These are phyloP conservation scores for Pygathrix nemaeus DNA, from an alignment of 2,113 vertebrate genomes.

Conservation along the genomic window DNA sequence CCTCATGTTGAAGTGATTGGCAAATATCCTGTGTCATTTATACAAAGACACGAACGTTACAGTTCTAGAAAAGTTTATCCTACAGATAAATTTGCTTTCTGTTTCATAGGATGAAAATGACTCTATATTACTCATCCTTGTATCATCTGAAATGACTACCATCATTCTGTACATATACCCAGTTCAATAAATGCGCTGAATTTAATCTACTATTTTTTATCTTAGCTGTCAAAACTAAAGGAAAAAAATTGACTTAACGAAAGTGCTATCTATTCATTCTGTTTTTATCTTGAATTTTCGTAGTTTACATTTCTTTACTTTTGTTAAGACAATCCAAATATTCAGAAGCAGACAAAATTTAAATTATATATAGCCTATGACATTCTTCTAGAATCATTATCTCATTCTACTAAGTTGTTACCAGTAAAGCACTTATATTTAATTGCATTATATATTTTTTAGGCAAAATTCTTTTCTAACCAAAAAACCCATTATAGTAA, in stretches of 20 bases:
- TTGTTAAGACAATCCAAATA: background rate
- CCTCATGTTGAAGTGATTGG: background rate
- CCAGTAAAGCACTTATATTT: background rate
- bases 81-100: background rate
- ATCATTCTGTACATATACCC: background rate
- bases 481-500: background rate
- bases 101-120: background rate
- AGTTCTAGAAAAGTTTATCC: background rate
- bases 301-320: background rate
- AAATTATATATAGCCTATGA: background rate
- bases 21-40: background rate
- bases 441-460: background rate
- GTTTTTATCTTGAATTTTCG: background rate
- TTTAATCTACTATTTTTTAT: background rate
- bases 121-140: background rate
- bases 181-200: background rate
- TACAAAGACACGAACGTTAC: background rate
- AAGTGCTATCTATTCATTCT: background rate
- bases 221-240: background rate
- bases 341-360: background rate
- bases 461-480: background rate
- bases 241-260: background rate
- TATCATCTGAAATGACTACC: background rate
- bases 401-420: background rate
- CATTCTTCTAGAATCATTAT: background rate